phyloP scores from a whole-genome alignment of 2,113 vertebrate genomes.

The Lophochroa leadbeateri region DNA sequence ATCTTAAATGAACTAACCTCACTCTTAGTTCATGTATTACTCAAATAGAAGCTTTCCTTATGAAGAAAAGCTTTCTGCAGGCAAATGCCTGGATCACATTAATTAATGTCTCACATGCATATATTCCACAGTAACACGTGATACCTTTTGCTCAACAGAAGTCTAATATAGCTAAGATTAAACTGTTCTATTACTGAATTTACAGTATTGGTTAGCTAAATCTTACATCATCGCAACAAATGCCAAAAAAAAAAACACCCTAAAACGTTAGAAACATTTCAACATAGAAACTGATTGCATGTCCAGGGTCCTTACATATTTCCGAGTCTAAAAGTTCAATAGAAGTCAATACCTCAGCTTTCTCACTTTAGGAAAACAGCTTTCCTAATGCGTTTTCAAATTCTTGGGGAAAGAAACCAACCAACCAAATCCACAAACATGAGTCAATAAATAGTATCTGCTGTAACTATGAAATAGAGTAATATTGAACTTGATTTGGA shows the following conservation, averaged over 20 bases:
- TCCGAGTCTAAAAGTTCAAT: background rate
- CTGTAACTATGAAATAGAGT: background rate
- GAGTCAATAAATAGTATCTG: background rate
- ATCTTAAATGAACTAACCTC: constrained; percentile 39
- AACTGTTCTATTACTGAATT: constrained; percentile 3
- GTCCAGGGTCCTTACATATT: background rate
- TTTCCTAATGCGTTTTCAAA: background rate
- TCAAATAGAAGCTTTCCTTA: constrained; percentile 51
- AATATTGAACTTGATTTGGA: constrained; percentile 12
- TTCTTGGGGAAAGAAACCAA: background rate
- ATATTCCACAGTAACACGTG: background rate
- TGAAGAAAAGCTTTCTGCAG: constrained; percentile 36
- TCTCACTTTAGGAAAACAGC: background rate
- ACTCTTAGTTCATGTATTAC: constrained; percentile 22
- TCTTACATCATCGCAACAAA: background rate
- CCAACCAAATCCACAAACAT: background rate
- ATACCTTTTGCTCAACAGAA: constrained; percentile 35
- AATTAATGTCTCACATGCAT: background rate
- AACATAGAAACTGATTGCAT: background rate
- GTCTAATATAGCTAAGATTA: background rate
- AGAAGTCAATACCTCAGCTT: background rate
- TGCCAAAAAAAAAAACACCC: background rate
- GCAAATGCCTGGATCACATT: constrained; percentile 13
- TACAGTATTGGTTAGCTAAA: constrained; percentile 6
- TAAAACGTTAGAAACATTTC: background rate